These are phyloP conservation scores for Carassius carassius DNA, from an alignment of 2,113 vertebrate genomes.

Conservation along the genomic window DNA sequence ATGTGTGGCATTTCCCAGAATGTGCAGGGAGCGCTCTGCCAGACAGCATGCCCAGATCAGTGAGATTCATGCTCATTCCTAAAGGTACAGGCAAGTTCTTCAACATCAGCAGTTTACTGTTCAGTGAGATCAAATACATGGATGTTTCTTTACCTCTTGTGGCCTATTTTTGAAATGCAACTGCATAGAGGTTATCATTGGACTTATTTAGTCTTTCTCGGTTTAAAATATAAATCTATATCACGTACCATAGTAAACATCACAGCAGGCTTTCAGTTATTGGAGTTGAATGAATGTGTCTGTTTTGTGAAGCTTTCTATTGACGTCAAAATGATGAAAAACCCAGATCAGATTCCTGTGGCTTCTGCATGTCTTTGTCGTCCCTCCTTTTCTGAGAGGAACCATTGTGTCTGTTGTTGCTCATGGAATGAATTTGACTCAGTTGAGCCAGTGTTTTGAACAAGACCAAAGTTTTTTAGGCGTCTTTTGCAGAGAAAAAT, in stretches of 20 bases:
- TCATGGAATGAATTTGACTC: conserved; percentile 42
- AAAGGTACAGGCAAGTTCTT: conserved; percentile 19
- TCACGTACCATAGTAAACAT: neutral
- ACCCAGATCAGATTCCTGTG: conserved; percentile 30
- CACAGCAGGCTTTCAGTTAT: neutral
- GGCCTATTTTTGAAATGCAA: neutral
- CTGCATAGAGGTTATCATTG: neutral
- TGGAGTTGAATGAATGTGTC: neutral
- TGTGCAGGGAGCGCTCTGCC: conserved; percentile 41
- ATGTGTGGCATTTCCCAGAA: conserved; percentile 56
- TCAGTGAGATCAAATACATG: neutral
- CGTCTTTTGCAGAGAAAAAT: conserved; percentile 24
- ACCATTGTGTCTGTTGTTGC: conserved; percentile 30
- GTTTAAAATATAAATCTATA: conserved; percentile 4
- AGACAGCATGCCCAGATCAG: conserved; percentile 42
- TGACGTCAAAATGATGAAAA: conserved; percentile 9
- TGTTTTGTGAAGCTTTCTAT: neutral
- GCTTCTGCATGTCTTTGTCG: conserved; percentile 18
- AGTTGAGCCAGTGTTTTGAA: conserved; percentile 20
- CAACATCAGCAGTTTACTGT: conserved; percentile 3
- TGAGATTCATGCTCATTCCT: conserved; percentile 25
- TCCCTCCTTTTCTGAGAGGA: conserved; percentile 25
- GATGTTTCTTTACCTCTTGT: neutral
- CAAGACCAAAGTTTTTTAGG: neutral
- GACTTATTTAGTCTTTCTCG: neutral